A percentile compares a stretch with the other conserved stretches of the same genome.
Evolutionary conservation across 2,113 vertebrate genomes (phyloP).

Genomic region (Phyllostomus discolor): DNA sequence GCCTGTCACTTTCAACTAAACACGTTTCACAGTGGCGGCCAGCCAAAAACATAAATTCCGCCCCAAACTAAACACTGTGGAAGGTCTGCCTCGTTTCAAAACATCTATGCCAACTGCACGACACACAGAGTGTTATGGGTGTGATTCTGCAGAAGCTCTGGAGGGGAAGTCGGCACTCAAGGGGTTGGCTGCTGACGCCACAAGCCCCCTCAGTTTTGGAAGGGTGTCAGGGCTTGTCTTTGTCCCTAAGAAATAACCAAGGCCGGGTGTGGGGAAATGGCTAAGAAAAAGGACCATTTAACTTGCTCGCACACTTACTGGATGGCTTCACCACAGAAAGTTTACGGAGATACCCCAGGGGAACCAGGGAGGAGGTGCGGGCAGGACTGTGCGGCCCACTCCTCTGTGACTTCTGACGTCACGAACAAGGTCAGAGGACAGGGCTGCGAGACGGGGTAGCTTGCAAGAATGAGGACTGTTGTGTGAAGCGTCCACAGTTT

Average conservation of each 20-base stretch:
- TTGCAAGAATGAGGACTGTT: not conserved
- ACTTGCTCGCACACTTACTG: not conserved
- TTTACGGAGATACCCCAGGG: not conserved
- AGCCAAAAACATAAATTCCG: slow-evolving; percentile 82
- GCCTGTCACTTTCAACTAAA: slow-evolving; percentile 83
- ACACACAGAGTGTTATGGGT: not conserved
- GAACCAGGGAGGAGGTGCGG: rapidly evolving
- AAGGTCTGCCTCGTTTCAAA: slow-evolving; percentile 81
- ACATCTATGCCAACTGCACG: slow-evolving; percentile 62
- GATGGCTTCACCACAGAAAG: not conserved
- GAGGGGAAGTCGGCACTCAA: not conserved
- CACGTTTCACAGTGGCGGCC: slow-evolving; percentile 77
- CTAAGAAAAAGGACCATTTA: not conserved
- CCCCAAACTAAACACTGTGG: slow-evolving; percentile 81
- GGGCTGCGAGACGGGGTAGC: not conserved
- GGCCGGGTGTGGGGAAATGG: not conserved
- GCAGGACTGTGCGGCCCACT: too few species aligned
- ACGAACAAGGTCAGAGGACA: not conserved
- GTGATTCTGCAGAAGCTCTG: not conserved
- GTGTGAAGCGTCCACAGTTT: not conserved
- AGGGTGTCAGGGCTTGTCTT: not conserved
- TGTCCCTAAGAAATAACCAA: not conserved
- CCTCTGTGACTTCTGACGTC: not conserved
- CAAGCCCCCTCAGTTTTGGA: not conserved
- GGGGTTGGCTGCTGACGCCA: not conserved